A percentile compares a stretch with the other conserved stretches of the same genome.
These are phyloP conservation scores for Drosophila arizonae DNA, from an alignment of 1,140 invertebrate species.

Conservation along the genomic window DNA sequence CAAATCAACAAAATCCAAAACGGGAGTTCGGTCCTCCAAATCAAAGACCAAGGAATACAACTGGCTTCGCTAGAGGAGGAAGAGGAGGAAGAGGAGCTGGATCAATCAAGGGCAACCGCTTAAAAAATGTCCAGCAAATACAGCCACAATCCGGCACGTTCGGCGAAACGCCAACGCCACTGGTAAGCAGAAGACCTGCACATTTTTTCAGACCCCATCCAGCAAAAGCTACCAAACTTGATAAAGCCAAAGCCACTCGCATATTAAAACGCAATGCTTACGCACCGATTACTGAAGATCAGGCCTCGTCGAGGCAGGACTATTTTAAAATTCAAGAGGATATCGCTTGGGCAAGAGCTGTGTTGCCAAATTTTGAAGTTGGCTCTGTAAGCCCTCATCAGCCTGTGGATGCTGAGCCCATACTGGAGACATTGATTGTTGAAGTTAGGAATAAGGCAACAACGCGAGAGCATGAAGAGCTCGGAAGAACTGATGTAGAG, in stretches of 20 bases:
- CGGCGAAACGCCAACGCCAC: not conserved
- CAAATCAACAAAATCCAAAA: slow-evolving; percentile 6
- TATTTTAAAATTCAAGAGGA: slow-evolving; percentile 21
- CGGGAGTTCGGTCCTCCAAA: slow-evolving; percentile 11
- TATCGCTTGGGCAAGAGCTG: slow-evolving; percentile 19
- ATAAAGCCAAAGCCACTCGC: slow-evolving; percentile 6
- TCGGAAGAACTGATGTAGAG: not conserved
- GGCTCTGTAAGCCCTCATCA: no score
- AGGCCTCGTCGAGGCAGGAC: slow-evolving; percentile 11
- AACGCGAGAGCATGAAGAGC: not conserved
- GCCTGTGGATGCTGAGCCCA: not conserved
- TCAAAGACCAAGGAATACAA: slow-evolving; percentile 10
- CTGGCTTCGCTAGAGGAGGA: not conserved
- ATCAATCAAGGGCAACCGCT: not conserved
- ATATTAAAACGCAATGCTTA: slow-evolving; percentile 10
- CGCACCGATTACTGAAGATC: slow-evolving; percentile 11
- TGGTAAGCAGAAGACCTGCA: slow-evolving; percentile 9
- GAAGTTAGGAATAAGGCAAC: not conserved
- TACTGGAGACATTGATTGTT: slow-evolving; percentile 7
- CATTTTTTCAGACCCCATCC: slow-evolving; percentile 6
- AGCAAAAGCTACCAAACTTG: not conserved
- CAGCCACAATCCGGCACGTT: not conserved
- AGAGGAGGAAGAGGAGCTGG: not conserved
- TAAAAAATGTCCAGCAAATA: not conserved
- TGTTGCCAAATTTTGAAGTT: slow-evolving; percentile 2